Evolutionary conservation across 2,113 vertebrate genomes (phyloP).

Genomic region (Noctilio leporinus): DNA sequence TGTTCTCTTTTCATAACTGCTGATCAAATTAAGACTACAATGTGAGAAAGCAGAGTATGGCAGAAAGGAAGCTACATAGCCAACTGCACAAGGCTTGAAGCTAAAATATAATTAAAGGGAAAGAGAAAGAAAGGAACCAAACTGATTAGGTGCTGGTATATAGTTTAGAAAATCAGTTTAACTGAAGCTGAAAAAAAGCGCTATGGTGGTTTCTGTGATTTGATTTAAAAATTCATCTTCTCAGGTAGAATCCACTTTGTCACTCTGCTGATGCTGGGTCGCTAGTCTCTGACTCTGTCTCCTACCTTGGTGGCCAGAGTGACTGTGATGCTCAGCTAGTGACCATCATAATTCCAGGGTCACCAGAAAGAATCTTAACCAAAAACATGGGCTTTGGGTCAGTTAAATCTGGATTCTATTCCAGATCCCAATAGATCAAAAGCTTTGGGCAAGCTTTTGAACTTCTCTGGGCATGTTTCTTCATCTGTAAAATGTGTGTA

Average conservation of each 20-base stretch:
- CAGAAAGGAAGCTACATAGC: conserved; percentile 23
- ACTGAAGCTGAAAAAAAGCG: background rate
- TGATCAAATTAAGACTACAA: conserved; percentile 69
- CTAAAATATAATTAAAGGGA: conserved; percentile 49
- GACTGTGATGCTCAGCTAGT: background rate
- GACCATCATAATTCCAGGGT: background rate
- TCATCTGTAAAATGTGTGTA: background rate
- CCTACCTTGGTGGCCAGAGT: background rate
- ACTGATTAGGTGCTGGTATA: conserved; percentile 49
- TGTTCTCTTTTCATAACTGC: conserved; percentile 67
- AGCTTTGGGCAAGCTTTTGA: background rate
- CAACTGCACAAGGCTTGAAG: conserved; percentile 26
- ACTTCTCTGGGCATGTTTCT: background rate
- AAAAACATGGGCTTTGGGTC: background rate
- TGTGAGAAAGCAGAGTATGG: conserved; percentile 33
- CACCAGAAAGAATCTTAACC: background rate
- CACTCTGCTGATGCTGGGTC: background rate
- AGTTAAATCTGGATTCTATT: background rate
- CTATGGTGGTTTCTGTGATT: conserved; percentile 17
- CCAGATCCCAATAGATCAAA: background rate
- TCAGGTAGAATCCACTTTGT: conserved; percentile 20
- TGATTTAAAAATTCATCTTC: conserved; percentile 59
- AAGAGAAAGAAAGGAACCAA: conserved; percentile 37
- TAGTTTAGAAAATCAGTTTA: conserved; percentile 58
- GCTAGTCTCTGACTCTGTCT: background rate